A percentile compares a stretch with the other conserved stretches of the same genome.
Conservation (phyloP, 2,888 invertebrate species). For the Lithophane leautieri region DNA sequence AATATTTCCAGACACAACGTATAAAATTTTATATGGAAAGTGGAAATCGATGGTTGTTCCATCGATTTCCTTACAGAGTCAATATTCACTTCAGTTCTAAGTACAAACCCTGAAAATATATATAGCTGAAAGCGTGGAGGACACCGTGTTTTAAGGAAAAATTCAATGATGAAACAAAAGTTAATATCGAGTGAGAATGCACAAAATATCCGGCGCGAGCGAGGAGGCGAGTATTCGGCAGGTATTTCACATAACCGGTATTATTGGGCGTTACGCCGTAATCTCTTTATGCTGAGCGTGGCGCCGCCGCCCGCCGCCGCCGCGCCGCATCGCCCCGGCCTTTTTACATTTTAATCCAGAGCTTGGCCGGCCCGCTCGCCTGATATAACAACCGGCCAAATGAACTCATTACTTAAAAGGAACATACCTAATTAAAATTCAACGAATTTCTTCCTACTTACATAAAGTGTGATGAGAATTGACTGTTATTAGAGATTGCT, state of each 20-base stretch:
- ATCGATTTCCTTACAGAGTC: constrained; percentile 36
- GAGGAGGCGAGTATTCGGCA: constrained; percentile 54
- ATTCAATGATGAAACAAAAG: constrained; percentile 44
- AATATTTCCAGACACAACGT: not conserved
- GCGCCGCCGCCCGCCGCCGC: no score
- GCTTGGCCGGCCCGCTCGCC: constrained; percentile 24
- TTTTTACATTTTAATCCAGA: constrained; percentile 70
- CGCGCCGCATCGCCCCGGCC: constrained; percentile 18
- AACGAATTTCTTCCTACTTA: constrained; percentile 54
- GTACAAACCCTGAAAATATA: constrained; percentile 43
- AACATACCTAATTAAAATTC: constrained; percentile 59
- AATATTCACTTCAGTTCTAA: constrained; percentile 26
- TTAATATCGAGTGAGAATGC: constrained; percentile 55
- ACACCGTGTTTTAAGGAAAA: constrained; percentile 3
- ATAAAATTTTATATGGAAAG: constrained; percentile 3
- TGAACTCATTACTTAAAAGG: constrained; percentile 59
- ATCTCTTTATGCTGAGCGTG: constrained; percentile 63
- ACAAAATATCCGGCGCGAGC: constrained; percentile 16
- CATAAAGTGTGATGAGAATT: constrained; percentile 53
- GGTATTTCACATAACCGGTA: constrained; percentile 68
- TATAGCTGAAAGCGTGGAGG: constrained; percentile 7
- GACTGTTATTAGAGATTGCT: constrained; percentile 36
- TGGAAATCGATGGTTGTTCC: constrained; percentile 25
- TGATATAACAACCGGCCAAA: constrained; percentile 55
- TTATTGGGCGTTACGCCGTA: constrained; percentile 71